A percentile compares a stretch with the other conserved stretches of the same genome.
Conservation (phyloP, 2,113 vertebrate genomes). For the Pandion haliaetus region DNA sequence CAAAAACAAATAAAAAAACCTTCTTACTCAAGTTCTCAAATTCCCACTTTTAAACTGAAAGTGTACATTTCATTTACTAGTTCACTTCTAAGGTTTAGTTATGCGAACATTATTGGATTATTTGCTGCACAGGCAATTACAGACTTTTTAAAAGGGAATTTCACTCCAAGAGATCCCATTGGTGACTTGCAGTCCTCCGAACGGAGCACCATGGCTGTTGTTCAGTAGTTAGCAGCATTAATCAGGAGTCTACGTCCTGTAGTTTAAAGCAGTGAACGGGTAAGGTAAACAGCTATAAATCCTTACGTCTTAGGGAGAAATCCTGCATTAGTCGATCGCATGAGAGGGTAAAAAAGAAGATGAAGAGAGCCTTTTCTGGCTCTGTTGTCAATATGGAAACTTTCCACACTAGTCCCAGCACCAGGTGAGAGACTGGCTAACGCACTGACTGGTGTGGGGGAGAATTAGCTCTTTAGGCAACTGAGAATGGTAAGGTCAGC, state of each 20-base stretch:
- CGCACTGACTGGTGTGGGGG: not conserved
- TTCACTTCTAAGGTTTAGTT: not conserved
- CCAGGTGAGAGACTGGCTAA: not conserved
- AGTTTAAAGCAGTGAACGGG: not conserved
- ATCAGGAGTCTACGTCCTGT: not conserved
- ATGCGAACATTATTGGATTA: not conserved
- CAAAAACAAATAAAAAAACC: not conserved
- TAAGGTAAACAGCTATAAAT: slow-evolving; percentile 35
- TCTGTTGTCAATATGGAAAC: not conserved
- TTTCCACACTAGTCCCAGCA: not conserved
- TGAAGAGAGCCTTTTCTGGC: not conserved
- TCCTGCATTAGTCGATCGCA: not conserved
- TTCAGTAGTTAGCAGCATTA: not conserved
- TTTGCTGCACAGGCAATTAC: not conserved
- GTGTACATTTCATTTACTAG: not conserved
- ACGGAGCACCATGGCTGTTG: not conserved
- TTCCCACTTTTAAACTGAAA: not conserved
- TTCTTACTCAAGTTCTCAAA: not conserved
- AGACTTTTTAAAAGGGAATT: not conserved
- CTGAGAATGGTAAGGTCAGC: not conserved
- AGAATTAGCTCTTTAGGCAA: not conserved
- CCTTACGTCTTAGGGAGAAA: not conserved
- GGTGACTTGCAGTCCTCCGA: not conserved
- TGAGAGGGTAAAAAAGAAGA: not conserved
- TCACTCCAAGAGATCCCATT: not conserved